phyloP scores from a whole-genome alignment of 2,797 vertebrate species.

The Limosa lapponica region DNA sequence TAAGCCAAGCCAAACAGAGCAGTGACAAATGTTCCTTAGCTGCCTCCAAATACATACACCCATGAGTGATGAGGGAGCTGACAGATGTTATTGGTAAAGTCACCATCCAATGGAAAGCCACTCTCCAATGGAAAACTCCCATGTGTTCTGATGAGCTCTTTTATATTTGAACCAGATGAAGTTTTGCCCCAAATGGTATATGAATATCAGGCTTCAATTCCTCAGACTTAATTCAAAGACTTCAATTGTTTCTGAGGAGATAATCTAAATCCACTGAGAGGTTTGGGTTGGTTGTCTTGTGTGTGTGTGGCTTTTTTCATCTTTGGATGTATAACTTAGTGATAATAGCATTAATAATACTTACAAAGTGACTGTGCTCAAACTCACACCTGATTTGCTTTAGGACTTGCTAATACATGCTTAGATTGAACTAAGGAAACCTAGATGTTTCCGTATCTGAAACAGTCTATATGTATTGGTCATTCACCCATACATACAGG shows the following conservation, averaged over 20 bases:
- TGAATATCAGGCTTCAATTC: background rate
- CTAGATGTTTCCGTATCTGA: background rate
- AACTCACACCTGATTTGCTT: background rate
- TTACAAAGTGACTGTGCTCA: background rate
- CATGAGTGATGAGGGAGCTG: too few relatives aligned
- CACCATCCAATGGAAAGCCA: too few relatives aligned
- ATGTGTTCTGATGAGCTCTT: background rate
- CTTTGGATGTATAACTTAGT: background rate
- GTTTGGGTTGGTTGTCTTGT: background rate
- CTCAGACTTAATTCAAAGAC: background rate
- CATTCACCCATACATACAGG: accelerated
- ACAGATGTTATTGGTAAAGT: too few relatives aligned
- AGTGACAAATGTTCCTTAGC: background rate
- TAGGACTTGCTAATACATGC: background rate
- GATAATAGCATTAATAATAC: background rate
- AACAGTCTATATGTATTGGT: background rate
- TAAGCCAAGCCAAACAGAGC: background rate
- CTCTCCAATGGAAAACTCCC: background rate
- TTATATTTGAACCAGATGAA: background rate
- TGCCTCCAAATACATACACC: too few relatives aligned
- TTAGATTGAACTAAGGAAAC: background rate
- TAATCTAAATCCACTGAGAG: background rate
- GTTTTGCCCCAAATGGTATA: background rate
- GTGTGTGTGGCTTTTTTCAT: background rate
- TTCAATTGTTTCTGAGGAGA: background rate